phyloP scores from a whole-genome alignment of 2,888 invertebrate species.

The Rutpela maculata region DNA sequence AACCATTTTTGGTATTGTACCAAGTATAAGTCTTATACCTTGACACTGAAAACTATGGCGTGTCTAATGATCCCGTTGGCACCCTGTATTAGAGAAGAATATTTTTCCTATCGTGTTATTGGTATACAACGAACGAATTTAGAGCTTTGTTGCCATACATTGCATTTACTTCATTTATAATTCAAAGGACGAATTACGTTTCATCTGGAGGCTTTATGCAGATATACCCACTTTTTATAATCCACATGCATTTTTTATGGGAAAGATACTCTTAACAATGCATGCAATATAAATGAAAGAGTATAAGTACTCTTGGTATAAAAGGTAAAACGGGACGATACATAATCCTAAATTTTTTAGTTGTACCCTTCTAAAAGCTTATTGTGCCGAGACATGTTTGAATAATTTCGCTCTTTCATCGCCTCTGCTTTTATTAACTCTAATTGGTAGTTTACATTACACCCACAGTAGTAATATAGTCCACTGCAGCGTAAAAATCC shows the following conservation, averaged over 20 bases:
- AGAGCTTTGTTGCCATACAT: neutral
- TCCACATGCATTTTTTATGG: neutral
- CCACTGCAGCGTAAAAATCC: too few relatives aligned
- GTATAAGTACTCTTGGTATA: neutral
- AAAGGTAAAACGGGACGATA: neutral
- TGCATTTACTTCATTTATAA: neutral
- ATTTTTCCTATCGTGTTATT: too few relatives aligned
- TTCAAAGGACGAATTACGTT: neutral
- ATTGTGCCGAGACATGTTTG: neutral
- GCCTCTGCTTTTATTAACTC: neutral
- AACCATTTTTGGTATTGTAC: too few relatives aligned
- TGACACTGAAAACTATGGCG: too few relatives aligned
- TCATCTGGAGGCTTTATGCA: neutral
- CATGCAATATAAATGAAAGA: neutral
- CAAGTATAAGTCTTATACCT: too few relatives aligned
- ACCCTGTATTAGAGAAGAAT: too few relatives aligned
- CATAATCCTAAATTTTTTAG: constrained; percentile 4
- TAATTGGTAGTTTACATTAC: neutral
- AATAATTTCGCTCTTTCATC: neutral
- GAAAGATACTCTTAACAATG: neutral
- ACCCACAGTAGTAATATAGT: neutral
- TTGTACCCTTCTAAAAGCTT: constrained; percentile 1
- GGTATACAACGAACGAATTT: too few relatives aligned
- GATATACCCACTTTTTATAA: neutral
- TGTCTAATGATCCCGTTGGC: too few relatives aligned